phyloP scores from a whole-genome alignment of 2,888 invertebrate species.

The Mythimna vitellina region DNA sequence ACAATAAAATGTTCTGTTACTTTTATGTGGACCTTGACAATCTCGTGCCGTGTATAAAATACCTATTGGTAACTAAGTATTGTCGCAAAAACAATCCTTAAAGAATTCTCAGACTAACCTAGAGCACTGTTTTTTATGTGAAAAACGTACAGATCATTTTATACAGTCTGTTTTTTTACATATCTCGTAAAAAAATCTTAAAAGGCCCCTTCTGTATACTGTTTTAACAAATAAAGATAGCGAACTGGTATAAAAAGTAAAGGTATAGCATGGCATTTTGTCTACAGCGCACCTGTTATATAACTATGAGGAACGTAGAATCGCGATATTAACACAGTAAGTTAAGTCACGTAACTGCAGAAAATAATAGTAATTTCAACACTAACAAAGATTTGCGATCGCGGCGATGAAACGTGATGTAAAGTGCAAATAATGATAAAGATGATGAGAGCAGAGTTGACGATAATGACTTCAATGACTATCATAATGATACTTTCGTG shows the following conservation, averaged over 20 bases:
- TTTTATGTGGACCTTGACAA: conserved; percentile 47
- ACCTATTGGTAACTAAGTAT: conserved; percentile 50
- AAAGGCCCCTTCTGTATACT: conserved; percentile 66
- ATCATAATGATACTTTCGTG: conserved; percentile 66
- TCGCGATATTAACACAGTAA: conserved; percentile 61
- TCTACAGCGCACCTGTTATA: conserved; percentile 70
- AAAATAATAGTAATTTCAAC: conserved; percentile 67
- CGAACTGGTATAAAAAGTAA: conserved; percentile 61
- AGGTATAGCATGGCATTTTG: conserved; percentile 63
- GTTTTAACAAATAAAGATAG: conserved; percentile 72
- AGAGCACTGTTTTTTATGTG: conserved; percentile 28
- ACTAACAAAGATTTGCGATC: conserved; percentile 65
- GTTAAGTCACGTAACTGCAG: conserved; percentile 66
- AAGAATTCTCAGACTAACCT: conserved; percentile 41
- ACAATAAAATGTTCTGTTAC: conserved; percentile 56
- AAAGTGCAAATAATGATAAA: conserved; percentile 70
- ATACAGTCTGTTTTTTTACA: conserved; percentile 27
- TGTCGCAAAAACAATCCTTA: conserved; percentile 48
- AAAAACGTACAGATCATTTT: conserved; percentile 15
- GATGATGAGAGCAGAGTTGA: conserved; percentile 64
- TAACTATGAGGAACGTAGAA: conserved; percentile 62
- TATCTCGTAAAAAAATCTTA: conserved; percentile 48
- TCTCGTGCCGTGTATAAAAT: conserved; percentile 53
- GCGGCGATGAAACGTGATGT: conserved; percentile 70
- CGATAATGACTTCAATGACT: conserved; percentile 63